Percentiles rank a stretch among this genome's conserved stretches.
These are phyloP conservation scores for Bothrops jararaca DNA, from an alignment of 2,113 vertebrate genomes.

Conservation along the genomic window DNA sequence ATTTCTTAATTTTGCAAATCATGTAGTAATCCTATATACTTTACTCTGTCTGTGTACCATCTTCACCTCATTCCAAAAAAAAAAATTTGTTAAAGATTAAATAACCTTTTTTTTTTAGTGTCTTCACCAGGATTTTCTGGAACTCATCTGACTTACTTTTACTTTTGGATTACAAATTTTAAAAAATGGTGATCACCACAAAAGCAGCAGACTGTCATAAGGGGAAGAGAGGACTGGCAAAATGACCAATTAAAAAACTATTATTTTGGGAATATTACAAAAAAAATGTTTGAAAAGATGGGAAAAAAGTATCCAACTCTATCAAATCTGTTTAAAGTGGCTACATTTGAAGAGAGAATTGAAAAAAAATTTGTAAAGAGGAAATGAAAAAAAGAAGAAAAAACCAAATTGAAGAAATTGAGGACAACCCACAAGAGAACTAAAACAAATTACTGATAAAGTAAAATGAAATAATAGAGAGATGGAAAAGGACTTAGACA, in stretches of 20 bases:
- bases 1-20: neutral
- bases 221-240: neutral
- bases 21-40: neutral
- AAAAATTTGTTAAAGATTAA: neutral
- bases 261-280: too few species aligned
- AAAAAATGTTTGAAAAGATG: too few species aligned
- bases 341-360: neutral
- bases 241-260: neutral
- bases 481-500: neutral
- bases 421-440: neutral
- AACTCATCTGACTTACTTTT: neutral
- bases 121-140: neutral
- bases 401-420: neutral
- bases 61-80: neutral
- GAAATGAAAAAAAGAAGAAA: neutral
- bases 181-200: neutral
- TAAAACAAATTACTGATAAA: neutral
- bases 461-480: neutral
- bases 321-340: neutral
- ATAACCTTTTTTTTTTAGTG: too few species aligned
- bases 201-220: neutral
- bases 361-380: neutral
- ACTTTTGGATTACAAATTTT: neutral
- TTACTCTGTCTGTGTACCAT: neutral
- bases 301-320: neutral